Base-by-base conservation (phyloP, 1,140 invertebrate species). In the Trissolcus basalis region DNA sequence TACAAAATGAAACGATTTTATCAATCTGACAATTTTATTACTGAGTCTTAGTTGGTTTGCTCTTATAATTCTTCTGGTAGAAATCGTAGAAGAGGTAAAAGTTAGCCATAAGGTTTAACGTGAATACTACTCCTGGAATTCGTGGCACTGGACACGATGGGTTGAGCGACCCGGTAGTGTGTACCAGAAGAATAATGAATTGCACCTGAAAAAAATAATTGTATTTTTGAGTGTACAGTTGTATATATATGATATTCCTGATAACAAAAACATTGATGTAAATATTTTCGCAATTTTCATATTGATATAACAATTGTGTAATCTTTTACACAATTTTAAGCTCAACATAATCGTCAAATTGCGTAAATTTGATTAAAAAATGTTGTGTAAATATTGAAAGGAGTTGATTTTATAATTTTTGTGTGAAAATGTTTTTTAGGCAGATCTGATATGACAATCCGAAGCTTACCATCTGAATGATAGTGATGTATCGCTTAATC, bases 171-270 rank as follows among this genome's bases (percentile, higher is more conserved):
- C 79, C 72, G 5, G 44, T 0, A 8, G 72, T 39, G 84, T 96
- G 94, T 54, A 92, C 89, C 61, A 94, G 91, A 47, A 95, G 91
- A 14, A 94, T 89, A 27, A 93, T 86, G 85, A 96, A 96, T 88
- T 96, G 95, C 14, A 79, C 70, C 81, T 83, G n/a, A n/a, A 16
- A 47, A 77, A 79, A 41, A 10, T 8, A 39, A 39, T 39, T 27
- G n/a, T n/a, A n/a, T n/a, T n/a, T n/a, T n/a, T n/a, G n/a, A n/a
- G n/a, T n/a, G n/a, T n/a, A n/a, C n/a, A n/a, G n/a, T n/a, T n/a
- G n/a, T n/a, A n/a, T n/a, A n/a, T n/a, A n/a, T n/a, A n/a, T n/a
- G n/a, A n/a, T n/a, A n/a, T n/a, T n/a, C n/a, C n/a, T n/a, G n/a
- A 35, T 35, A 35, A n/a, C 39, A 43, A 43, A 43, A 8, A 41